Base-by-base conservation (phyloP, 2,797 vertebrate species). In the Macropus fuliginosus region DNA sequence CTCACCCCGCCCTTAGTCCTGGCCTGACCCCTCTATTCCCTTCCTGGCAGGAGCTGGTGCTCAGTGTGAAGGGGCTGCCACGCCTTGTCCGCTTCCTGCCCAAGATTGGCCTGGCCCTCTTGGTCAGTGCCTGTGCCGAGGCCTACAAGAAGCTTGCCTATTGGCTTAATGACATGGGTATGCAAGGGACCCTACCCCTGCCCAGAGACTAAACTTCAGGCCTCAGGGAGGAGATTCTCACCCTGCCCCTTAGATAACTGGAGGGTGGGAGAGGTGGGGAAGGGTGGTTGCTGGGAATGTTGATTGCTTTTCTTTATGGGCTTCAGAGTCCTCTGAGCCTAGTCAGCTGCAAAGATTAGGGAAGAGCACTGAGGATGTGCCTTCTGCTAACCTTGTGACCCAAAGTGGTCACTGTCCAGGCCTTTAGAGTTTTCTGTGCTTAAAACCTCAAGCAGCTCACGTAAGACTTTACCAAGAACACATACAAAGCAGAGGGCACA, bases 111-210 rank as follows among this genome's bases (percentile, higher is more conserved):
- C 99, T 99, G 90, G 99, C 99, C 54, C 97, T 99, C 99, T 99
- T 99, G 98, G 99, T 99, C 99, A 99, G 99, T 1, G 98, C 99
- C 93, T 99, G 99, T 91, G 99, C 99, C 0, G 99, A 99, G 98
- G 99, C 99, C 98, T 99, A 99, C 99, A 99, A 99, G 98, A 99
- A 99, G 98, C 99, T 99, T 0, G 99, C 99, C 90, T 99, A 99
- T 97, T 99, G 99, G 99, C 99, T 99, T 97, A 99, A 99, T 0
- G 99, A 99, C 98, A 99, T 99, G 99, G 99, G 99, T 99, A 98
- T 56, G 91, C n/a, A 29, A 50, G 8, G 0, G 1, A 90, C 0
- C 46, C 50, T 5, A 1, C 52, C 2, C 56, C 29, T 3, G 0
- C 56, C 34, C 5, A 5, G 12, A 55, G 40, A 54, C 56, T 31